Base-by-base conservation (phyloP, 2,797 vertebrate species). In the Anniella stebbinsi region DNA sequence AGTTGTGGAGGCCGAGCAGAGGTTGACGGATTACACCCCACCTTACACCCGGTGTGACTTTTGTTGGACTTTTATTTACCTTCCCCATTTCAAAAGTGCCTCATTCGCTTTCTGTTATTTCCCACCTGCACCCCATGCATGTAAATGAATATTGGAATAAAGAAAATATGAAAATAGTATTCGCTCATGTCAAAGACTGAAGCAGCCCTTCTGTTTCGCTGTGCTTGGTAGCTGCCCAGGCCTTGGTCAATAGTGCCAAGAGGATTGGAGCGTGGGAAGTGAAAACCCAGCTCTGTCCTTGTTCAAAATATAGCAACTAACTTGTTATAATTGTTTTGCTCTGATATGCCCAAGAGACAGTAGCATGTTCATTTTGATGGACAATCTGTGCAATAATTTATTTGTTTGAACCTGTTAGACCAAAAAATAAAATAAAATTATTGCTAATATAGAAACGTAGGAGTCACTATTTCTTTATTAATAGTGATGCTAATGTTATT, bases 281-380 rank as follows among this genome's bases (percentile, higher is more conserved):
- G 92, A 90, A 80, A 78, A 93, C 85, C 75, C 82, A 83, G 82
- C 82, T 86, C 86, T 86, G 89, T 87, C 80, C 85, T 81, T 36
- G 38, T 92, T 90, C 88, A 70, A 92, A 91, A 91, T 85, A 92
- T 28, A 87, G 73, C 45, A 84, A 93, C 60, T 6, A n/a, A 87
- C 87, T 38, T 51, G 54, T 30, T 73, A 85, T 87, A 81, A 92
- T 92, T 3, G 93, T 93, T 80, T 89, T 18, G 86, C 90, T 95
- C 91, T 90, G 94, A 87, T 95, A 89, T 57, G 94, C 88, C 92
- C 89, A 89, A 92, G 80, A 90, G 67, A 91, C 93, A 93, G 88
- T 92, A 69, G n/a, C 57, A 77, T 84, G 87, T 89, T 77, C 88
- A 89, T 88, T 83, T 80, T 88, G 89, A 91, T 51, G 81, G 90